Evolutionary conservation across 1,140 invertebrate genomes (phyloP).

Genomic region (Orchestia grillus): DNA sequence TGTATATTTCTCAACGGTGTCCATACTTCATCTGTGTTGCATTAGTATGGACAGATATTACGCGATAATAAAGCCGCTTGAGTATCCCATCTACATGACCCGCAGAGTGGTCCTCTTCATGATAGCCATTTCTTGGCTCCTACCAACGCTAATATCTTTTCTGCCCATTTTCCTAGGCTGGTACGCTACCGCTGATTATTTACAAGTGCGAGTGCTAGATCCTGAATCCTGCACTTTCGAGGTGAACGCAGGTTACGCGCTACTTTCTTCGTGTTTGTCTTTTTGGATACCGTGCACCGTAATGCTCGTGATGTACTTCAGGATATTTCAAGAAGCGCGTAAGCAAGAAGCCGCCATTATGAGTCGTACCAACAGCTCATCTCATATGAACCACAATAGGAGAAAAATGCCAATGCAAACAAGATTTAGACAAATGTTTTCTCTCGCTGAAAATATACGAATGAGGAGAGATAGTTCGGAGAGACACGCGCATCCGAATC

Average conservation of each 20-base stretch:
- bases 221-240: constrained; percentile 83
- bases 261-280: constrained; percentile 90
- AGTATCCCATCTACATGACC: constrained; percentile 90
- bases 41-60: constrained; percentile 94
- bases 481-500: neutral
- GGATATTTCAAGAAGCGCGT: constrained; percentile 91
- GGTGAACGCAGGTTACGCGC: constrained; percentile 90
- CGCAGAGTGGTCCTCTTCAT: constrained; percentile 73
- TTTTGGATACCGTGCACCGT: constrained; percentile 95
- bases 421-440: neutral
- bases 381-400: constrained; percentile 16
- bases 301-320: constrained; percentile 94
- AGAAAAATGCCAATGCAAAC: constrained; percentile 6
- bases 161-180: constrained; percentile 93
- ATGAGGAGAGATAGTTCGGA: constrained; percentile 22
- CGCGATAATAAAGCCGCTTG: constrained; percentile 87
- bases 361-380: constrained; percentile 58
- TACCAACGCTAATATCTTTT: constrained; percentile 92
- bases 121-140: constrained; percentile 86
- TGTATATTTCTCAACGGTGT: constrained; percentile 93
- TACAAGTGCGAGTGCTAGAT: constrained; percentile 72
- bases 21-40: constrained; percentile 93
- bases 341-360: constrained; percentile 81
- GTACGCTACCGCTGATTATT: constrained; percentile 87
- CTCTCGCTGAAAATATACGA: neutral